Evolutionary conservation across 2,888 invertebrate genomes (phyloP).

Genomic region (Amphimallon solstitiale): DNA sequence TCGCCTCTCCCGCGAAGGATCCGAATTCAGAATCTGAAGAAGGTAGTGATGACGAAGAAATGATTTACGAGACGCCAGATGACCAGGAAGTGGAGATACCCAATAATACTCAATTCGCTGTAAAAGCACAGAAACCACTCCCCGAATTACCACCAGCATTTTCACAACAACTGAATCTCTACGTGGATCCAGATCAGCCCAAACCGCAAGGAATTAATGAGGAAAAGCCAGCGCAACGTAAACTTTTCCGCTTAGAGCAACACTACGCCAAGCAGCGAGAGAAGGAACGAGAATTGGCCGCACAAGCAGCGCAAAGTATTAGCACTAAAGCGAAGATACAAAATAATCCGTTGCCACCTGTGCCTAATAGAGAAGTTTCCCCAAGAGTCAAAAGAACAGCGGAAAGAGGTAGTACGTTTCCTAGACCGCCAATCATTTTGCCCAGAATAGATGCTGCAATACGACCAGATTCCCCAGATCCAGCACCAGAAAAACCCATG

Average conservation of each 20-base stretch:
- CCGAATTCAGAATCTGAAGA: neutral
- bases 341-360: neutral
- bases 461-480: neutral
- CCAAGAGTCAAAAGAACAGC: neutral
- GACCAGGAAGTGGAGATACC: neutral
- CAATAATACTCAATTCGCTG: neutral
- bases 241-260: constrained; percentile 3
- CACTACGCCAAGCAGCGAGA: constrained; percentile 13
- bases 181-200: too few relatives aligned
- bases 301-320: neutral
- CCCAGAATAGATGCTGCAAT: neutral
- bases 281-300: neutral
- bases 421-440: constrained; percentile 16
- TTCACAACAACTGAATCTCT: neutral
- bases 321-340: constrained; percentile 5
- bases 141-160: neutral
- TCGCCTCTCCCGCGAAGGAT: neutral
- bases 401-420: neutral
- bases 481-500: neutral
- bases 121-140: constrained; percentile 5
- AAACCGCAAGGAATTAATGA: too few relatives aligned
- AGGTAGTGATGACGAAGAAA: neutral
- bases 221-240: neutral
- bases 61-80: constrained; percentile 12
- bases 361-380: neutral